Percentiles rank a stretch among this genome's conserved stretches.
phyloP scores from a whole-genome alignment of 2,888 invertebrate species.

The Eristalinus sepulchralis region DNA sequence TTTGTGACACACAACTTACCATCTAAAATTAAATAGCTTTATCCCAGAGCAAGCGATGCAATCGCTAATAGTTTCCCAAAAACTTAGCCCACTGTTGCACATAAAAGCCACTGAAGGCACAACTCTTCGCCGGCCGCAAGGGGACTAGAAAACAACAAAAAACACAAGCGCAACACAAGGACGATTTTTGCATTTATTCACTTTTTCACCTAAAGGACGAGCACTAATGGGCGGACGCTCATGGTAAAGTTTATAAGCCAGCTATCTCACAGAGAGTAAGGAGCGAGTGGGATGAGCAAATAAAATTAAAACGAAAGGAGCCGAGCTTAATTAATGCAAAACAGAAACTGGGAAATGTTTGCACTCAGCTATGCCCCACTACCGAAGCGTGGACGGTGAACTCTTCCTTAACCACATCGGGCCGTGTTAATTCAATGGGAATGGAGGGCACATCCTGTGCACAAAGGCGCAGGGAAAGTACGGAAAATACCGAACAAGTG shows the following conservation, averaged over 20 bases:
- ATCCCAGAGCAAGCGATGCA: constrained; percentile 26
- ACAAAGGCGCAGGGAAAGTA: constrained; percentile 1
- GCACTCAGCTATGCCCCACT: constrained; percentile 16
- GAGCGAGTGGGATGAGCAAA: constrained; percentile 36
- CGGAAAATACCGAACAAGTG: constrained; percentile 17
- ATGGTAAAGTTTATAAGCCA: constrained; percentile 41
- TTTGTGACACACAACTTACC: constrained; percentile 34
- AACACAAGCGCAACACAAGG: constrained; percentile 54
- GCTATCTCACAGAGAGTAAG: constrained; percentile 8
- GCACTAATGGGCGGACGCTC: constrained; percentile 15
- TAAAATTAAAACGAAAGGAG: constrained; percentile 62
- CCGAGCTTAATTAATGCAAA: constrained; percentile 63
- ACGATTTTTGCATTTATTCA: constrained; percentile 36
- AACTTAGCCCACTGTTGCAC: constrained; percentile 21
- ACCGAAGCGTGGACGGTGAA: constrained; percentile 40
- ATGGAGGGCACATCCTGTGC: constrained; percentile 22
- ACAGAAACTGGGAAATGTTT: constrained; percentile 55
- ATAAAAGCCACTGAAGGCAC: background rate
- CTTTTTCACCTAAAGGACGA: constrained; percentile 16
- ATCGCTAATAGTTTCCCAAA: constrained; percentile 51
- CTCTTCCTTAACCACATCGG: constrained; percentile 34
- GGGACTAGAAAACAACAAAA: constrained; percentile 29
- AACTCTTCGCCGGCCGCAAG: background rate
- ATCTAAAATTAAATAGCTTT: constrained; percentile 26
- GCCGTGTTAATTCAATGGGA: constrained; percentile 39